Evolutionary conservation across 2,113 vertebrate species (phyloP).

Genomic region (Caloenas nicobarica): DNA sequence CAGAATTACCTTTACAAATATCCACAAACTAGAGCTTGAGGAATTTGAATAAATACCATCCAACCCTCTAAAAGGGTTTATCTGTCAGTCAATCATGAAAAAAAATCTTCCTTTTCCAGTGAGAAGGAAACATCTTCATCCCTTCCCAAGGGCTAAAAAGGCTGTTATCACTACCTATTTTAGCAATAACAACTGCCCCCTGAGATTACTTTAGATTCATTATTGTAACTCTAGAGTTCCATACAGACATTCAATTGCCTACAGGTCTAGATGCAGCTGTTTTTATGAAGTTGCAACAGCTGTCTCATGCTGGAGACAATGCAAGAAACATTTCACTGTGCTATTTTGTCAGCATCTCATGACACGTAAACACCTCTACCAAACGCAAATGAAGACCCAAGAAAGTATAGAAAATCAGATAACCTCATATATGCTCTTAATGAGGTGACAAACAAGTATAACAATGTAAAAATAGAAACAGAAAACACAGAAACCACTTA

Average conservation of each 20-base stretch:
- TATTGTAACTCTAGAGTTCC: neutral
- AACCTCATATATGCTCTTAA: neutral
- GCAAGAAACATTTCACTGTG: neutral
- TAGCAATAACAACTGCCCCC: neutral
- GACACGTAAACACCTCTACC: neutral
- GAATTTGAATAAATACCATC: neutral
- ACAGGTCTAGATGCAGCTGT: neutral
- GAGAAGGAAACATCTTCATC: neutral
- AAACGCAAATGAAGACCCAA: neutral
- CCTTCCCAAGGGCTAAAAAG: neutral
- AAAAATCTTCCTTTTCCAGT: neutral
- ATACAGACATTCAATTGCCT: neutral
- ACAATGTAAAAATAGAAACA: neutral
- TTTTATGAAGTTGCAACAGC: neutral
- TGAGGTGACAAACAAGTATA: neutral
- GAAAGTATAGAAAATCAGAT: neutral
- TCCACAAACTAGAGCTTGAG: neutral
- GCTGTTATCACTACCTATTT: fast-evolving
- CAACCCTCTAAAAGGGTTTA: neutral
- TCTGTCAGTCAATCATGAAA: neutral
- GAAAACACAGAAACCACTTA: neutral
- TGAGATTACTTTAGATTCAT: neutral
- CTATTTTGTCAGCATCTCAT: neutral
- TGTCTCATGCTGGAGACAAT: neutral
- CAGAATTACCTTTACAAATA: neutral